A percentile compares a stretch with the other conserved stretches of the same genome.
These are phyloP conservation scores for Uromys caudimaculatus DNA, from an alignment of 2,797 vertebrate genomes.

Conservation along the genomic window DNA sequence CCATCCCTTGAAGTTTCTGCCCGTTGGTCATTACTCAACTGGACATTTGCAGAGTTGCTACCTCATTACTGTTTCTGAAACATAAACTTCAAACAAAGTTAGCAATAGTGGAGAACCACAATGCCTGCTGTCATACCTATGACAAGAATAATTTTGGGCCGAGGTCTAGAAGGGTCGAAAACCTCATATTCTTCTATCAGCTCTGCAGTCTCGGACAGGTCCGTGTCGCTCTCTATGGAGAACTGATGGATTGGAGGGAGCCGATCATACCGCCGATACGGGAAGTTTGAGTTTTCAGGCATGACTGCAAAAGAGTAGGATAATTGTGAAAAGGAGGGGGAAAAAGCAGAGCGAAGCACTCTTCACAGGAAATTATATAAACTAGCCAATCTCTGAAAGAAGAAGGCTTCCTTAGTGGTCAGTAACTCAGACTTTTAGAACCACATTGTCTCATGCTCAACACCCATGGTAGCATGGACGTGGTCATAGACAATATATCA, in stretches of 20 bases:
- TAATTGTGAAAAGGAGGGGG: constrained; percentile 72
- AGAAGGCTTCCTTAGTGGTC: not conserved
- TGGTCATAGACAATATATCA: not conserved
- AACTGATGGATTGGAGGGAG: constrained; percentile 99
- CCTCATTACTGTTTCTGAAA: not conserved
- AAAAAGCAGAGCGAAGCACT: constrained; percentile 41
- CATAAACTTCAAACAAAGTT: not conserved
- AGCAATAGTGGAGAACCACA: constrained; percentile 4
- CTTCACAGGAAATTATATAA: not conserved
- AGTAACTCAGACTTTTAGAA: constrained; percentile 3
- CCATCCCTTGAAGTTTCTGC: not conserved
- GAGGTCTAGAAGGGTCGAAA: constrained; percentile 94
- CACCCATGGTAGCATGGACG: not conserved
- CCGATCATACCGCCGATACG: constrained; percentile 96
- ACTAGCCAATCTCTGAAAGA: constrained; percentile 10
- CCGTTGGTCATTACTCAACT: not conserved
- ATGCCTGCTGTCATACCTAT: constrained; percentile 91
- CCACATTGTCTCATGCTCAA: not conserved
- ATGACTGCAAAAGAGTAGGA: constrained; percentile 91
- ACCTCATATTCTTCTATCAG: constrained; percentile 98
- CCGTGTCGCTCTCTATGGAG: constrained; percentile 98
- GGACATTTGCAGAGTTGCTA: not conserved
- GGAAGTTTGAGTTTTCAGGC: constrained; percentile 96
- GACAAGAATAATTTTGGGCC: constrained; percentile 97
- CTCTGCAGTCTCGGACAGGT: constrained; percentile 98